Base-by-base conservation (phyloP, 2,113 vertebrate species). In the Pelobates fuscus region DNA sequence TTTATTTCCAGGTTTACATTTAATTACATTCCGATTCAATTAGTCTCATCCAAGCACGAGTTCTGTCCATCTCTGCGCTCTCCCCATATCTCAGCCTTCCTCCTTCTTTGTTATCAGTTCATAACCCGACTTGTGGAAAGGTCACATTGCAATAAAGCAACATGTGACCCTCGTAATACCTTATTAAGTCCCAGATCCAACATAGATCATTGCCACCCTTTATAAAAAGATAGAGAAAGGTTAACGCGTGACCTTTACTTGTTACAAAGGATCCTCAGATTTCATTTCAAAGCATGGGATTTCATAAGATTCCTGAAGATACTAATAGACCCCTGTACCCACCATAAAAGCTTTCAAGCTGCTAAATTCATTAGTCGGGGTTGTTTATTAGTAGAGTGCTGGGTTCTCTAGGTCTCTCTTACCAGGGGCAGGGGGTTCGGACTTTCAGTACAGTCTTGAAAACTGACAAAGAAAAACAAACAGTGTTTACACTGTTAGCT, bases 281-380 rank as follows among this genome's bases (percentile, higher is more conserved):
- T 37, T 60, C 1, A 27, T 26, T 44, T 27, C 32, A 30, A 52
- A 20, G 12, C 54, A 27, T 37, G 21, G 20, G 3, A 21, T 60
- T 71, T 60, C 43, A 71, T 24, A 23, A 32, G 4, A 37, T 25
- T 37, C 68, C 37, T 2, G 21, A 24, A 44, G 57, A 70, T 12
- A 32, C 15, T 46, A 44, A 70, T 43, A 24, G 23, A 17, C 32
- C 37, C 55, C 57, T 14, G 24, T 44, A 8, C 52, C 32, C 68
- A n/a, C 18, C 58, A 60, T 59, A 71, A 59, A 61, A 25, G 5
- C 5, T 27, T 71, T 27, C 58, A 17, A 46, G 68, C 68, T 21
- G 32, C 32, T 32, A 60, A 4, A 61, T 27, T 60, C 30, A 71
- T 59, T 59, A 60, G 26, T 6, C 18, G 2, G 15, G 41, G 54